Evolutionary conservation across 2,888 invertebrate genomes (phyloP).

Genomic region (Psococerastis gibbosa): DNA sequence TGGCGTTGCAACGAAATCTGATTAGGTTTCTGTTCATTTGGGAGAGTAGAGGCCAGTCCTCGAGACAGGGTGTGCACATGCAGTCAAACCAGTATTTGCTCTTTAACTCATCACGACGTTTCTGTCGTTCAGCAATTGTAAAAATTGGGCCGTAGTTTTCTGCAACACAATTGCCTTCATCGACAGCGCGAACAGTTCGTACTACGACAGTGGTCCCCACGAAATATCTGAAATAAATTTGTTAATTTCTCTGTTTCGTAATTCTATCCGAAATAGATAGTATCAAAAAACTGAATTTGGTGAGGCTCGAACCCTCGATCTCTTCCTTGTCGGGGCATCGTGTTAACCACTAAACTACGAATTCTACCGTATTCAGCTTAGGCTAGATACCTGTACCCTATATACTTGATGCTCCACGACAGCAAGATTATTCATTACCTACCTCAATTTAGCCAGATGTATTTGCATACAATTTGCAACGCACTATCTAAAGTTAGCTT

Average conservation of each 20-base stretch:
- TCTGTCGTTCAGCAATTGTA: slow-evolving; percentile 31
- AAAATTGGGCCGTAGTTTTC: slow-evolving; percentile 77
- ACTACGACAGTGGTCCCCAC: slow-evolving; percentile 52
- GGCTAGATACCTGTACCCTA: too few species aligned
- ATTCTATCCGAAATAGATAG: slow-evolving; percentile 1
- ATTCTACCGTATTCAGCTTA: too few species aligned
- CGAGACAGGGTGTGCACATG: slow-evolving; percentile 46
- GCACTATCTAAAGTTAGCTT: too few species aligned
- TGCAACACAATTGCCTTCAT: slow-evolving; percentile 42
- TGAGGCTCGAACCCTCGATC: not conserved
- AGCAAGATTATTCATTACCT: too few species aligned
- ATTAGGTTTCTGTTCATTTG: slow-evolving; percentile 50
- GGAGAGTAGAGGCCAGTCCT: slow-evolving; percentile 49
- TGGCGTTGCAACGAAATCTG: slow-evolving; percentile 30
- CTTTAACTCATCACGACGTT: slow-evolving; percentile 41
- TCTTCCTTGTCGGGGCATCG: too few species aligned
- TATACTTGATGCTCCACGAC: too few species aligned
- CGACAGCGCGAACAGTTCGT: slow-evolving; percentile 42
- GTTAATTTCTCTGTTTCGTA: not conserved
- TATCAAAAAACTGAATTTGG: too few species aligned
- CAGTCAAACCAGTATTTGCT: slow-evolving; percentile 66
- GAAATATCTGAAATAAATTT: slow-evolving; percentile 49
- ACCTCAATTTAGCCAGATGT: too few species aligned
- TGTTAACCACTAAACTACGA: too few species aligned
- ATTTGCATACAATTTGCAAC: too few species aligned